Evolutionary conservation across 1,140 invertebrate genomes (phyloP).

Genomic region (Euschistus heros): DNA sequence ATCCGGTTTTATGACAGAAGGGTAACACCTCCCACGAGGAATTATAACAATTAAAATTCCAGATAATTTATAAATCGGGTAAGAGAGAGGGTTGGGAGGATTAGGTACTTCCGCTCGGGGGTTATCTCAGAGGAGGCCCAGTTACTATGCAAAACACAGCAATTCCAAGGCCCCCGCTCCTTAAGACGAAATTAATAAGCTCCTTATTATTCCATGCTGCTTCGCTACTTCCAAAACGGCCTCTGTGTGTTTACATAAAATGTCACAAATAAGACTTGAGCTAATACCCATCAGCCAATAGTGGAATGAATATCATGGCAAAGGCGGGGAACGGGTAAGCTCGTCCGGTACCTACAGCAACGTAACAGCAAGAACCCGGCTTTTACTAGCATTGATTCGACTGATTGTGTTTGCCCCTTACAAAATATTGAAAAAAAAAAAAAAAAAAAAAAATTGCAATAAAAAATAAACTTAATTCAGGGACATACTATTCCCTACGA

Average conservation of each 20-base stretch:
- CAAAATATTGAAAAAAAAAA: no score
- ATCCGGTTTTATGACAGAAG: constrained; percentile 14
- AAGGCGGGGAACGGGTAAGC: no score
- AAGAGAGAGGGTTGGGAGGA: background rate
- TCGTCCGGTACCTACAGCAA: no score
- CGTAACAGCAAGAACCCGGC: no score
- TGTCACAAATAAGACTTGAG: constrained; percentile 21
- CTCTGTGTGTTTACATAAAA: constrained; percentile 17
- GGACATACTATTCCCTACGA: no score
- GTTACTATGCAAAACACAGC: constrained; percentile 25
- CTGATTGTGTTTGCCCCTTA: no score
- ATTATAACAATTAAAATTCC: constrained; percentile 15
- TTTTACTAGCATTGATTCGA: no score
- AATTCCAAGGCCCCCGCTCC: constrained; percentile 17
- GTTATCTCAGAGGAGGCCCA: constrained; percentile 15
- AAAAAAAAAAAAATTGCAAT: no score
- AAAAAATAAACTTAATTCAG: no score
- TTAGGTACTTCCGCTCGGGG: constrained; percentile 15
- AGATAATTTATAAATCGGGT: constrained; percentile 13
- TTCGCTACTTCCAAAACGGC: constrained; percentile 22
- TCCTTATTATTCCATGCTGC: constrained; percentile 25
- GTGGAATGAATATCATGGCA: no score
- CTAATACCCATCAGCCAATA: constrained; percentile 22
- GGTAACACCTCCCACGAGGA: constrained; percentile 13
- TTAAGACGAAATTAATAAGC: constrained; percentile 27